Percentiles rank a stretch among this genome's conserved stretches.
phyloP scores from a whole-genome alignment of 1,140 invertebrate genomes.

The Sitobion miscanthi region DNA sequence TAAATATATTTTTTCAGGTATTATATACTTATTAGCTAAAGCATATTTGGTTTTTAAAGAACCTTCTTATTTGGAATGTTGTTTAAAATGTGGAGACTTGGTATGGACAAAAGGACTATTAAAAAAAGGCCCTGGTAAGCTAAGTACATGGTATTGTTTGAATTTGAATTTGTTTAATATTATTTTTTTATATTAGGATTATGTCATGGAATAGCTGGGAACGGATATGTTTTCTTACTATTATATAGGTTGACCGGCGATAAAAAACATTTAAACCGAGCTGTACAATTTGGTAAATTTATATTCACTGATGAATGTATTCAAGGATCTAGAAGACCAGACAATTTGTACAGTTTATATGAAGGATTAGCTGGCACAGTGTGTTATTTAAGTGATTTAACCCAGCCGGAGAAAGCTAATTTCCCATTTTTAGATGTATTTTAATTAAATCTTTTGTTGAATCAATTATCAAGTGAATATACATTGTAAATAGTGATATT shows the following conservation, averaged over 20 bases:
- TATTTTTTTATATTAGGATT: constrained; percentile 65
- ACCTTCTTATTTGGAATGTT: constrained; percentile 74
- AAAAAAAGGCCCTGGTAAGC: constrained; percentile 74
- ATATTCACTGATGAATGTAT: constrained; percentile 73
- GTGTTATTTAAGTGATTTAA: constrained; percentile 80
- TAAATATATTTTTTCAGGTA: constrained; percentile 64
- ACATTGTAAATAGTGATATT: too few species aligned
- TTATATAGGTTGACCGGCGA: constrained; percentile 79
- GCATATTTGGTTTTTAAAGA: constrained; percentile 80
- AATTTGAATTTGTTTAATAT: neutral
- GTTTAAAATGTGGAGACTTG: constrained; percentile 74
- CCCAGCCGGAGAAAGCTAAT: constrained; percentile 74
- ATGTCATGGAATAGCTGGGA: constrained; percentile 86
- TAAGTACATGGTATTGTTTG: neutral
- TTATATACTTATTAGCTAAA: constrained; percentile 81
- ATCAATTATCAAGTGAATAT: neutral
- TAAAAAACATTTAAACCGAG: constrained; percentile 75
- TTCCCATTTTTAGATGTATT: constrained; percentile 81
- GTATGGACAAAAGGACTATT: constrained; percentile 82
- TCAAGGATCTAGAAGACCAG: constrained; percentile 75
- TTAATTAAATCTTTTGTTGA: constrained; percentile 20
- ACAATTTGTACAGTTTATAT: constrained; percentile 82
- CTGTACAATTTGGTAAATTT: constrained; percentile 79
- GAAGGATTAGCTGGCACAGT: constrained; percentile 86
- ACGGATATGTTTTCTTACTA: constrained; percentile 83